Evolutionary conservation across 30 jellyfish, hydroid and myxozoan genomes (phyloP).

Genomic region (Pseudorhiza aurosa): DNA sequence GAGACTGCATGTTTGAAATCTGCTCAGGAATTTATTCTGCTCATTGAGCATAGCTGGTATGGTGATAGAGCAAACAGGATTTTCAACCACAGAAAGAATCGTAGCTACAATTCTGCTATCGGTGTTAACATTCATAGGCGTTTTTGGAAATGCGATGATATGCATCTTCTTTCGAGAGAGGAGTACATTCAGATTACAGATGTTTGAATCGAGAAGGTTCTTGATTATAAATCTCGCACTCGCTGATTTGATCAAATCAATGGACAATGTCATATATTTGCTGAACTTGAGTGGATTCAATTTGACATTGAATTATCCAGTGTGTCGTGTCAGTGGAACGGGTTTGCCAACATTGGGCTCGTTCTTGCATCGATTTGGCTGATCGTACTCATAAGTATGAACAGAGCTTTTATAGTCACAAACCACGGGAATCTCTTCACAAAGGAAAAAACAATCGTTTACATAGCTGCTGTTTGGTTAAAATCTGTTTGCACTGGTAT

Average conservation of each 20-base stretch:
- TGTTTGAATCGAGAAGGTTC: slow-evolving; percentile 16
- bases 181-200: neutral
- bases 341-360: slow-evolving; percentile 37
- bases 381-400: slow-evolving; percentile 42
- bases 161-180: neutral
- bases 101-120: neutral
- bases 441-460: neutral
- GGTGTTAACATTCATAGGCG: neutral
- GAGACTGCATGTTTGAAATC: too few species aligned
- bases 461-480: slow-evolving; percentile 7
- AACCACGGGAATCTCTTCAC: neutral
- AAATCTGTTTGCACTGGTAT: slow-evolving; percentile 2
- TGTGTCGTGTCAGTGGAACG: slow-evolving; percentile 38
- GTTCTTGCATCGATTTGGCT: slow-evolving; percentile 46
- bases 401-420: slow-evolving; percentile 22
- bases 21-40: too few species aligned
- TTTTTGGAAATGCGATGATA: slow-evolving; percentile 13
- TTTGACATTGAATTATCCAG: neutral
- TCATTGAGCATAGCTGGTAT: too few species aligned
- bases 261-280: neutral
- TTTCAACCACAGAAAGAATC: neutral
- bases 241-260: slow-evolving; percentile 16
- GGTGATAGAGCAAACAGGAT: neutral
- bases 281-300: slow-evolving; percentile 12
- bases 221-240: slow-evolving; percentile 9